phyloP scores from a whole-genome alignment of 30 jellyfish, hydroid and myxozoan species.

The Pseudorhiza aurosa region DNA sequence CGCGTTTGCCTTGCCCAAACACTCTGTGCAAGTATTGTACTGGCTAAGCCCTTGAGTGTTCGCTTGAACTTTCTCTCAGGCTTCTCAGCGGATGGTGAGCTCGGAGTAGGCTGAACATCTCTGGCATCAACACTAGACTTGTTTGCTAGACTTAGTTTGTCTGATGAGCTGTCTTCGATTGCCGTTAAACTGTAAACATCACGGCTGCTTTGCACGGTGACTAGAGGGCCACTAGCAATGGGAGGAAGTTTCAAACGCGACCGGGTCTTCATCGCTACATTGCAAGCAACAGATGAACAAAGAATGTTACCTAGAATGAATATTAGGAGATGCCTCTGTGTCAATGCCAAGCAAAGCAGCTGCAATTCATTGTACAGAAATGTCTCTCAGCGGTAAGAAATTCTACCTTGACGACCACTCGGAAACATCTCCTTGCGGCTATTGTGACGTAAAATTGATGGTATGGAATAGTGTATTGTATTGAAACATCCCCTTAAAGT shows the following conservation, averaged over 20 bases:
- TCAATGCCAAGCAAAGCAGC: background rate
- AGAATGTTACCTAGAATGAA: too few relatives aligned
- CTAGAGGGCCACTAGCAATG: constrained; percentile 28
- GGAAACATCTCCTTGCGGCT: background rate
- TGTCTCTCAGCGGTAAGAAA: background rate
- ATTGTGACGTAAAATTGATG: background rate
- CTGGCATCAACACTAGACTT: background rate
- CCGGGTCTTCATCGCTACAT: constrained; percentile 1
- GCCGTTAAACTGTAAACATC: constrained; percentile 19
- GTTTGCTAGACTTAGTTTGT: background rate
- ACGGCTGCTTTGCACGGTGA: background rate
- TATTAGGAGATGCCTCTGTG: too few relatives aligned
- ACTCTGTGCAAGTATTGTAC: constrained; percentile 43
- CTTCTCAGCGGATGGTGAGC: too few relatives aligned
- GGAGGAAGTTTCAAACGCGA: constrained; percentile 33
- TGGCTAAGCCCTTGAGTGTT: constrained; percentile 39
- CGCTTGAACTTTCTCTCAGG: background rate
- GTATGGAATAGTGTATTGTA: background rate
- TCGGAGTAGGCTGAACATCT: background rate
- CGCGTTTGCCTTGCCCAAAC: constrained; percentile 30
- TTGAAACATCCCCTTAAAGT: too few relatives aligned
- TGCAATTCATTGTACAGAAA: background rate
- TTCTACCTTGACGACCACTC: background rate
- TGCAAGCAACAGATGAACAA: too few relatives aligned
- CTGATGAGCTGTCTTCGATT: constrained; percentile 25